A percentile compares a stretch with the other conserved stretches of the same genome.
Evolutionary conservation across 92 coral and sea anemone species (phyloP).

Genomic region (Palythoa grandiflora): DNA sequence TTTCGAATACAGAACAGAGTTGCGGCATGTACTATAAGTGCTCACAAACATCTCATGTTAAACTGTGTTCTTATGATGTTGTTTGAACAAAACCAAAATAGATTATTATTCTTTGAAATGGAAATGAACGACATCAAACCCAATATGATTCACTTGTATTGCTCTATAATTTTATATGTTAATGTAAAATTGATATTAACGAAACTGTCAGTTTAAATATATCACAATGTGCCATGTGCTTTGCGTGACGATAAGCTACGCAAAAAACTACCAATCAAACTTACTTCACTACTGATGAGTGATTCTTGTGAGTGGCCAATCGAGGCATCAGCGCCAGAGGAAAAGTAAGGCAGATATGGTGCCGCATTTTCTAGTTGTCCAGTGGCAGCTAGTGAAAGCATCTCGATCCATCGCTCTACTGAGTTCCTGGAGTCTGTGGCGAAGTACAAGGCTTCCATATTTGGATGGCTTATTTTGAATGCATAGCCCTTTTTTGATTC

Average conservation of each 20-base stretch:
- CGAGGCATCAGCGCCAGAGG: slow-evolving; percentile 41
- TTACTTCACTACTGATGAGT: slow-evolving; percentile 80
- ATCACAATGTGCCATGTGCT: no score
- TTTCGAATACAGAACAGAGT: no score
- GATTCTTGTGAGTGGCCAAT: slow-evolving; percentile 76
- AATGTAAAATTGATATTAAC: no score
- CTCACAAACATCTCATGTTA: no score
- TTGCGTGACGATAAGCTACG: neutral
- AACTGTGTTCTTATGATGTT: no score
- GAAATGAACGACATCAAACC: no score
- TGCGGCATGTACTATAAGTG: no score
- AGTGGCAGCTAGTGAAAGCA: slow-evolving; percentile 93
- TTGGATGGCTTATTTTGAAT: slow-evolving; percentile 88
- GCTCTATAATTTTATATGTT: no score
- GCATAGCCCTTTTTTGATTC: slow-evolving; percentile 87
- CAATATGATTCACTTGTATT: no score
- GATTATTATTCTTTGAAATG: no score
- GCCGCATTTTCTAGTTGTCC: slow-evolving; percentile 88
- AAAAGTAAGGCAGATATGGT: slow-evolving; percentile 86
- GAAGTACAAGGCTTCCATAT: slow-evolving; percentile 77
- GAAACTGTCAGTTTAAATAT: no score
- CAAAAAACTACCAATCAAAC: neutral
- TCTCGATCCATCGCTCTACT: slow-evolving; percentile 95
- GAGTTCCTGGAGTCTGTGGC: slow-evolving; percentile 92
- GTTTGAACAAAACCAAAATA: no score